These are phyloP conservation scores for Siderastrea radians DNA, from an alignment of 92 coral and sea anemone genomes.

Conservation along the genomic window DNA sequence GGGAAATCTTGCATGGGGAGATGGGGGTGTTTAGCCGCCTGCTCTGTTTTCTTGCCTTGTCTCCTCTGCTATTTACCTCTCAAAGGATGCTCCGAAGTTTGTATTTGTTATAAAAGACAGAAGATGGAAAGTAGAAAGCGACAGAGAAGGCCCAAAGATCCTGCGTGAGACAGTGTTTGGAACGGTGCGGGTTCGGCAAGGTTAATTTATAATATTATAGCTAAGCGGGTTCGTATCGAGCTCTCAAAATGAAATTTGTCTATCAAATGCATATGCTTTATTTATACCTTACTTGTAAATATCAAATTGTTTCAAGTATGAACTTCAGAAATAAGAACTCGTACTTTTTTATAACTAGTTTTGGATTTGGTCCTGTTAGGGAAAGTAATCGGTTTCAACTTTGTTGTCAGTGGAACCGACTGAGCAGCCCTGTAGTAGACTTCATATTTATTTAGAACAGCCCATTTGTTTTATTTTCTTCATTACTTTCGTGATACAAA, in stretches of 20 bases:
- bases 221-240: constrained; percentile 74
- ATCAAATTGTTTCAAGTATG: constrained; percentile 66
- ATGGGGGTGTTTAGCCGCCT: constrained; percentile 92
- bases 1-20: constrained; percentile 83
- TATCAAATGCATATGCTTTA: constrained; percentile 86
- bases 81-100: constrained; percentile 86
- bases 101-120: constrained; percentile 84
- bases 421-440: background rate
- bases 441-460: background rate
- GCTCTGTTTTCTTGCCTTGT: constrained; percentile 91
- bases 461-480: background rate
- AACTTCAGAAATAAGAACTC: background rate
- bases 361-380: background rate
- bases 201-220: constrained; percentile 81
- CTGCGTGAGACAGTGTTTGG: constrained; percentile 33
- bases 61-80: constrained; percentile 91
- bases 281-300: constrained; percentile 90
- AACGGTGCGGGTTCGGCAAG: constrained; percentile 4
- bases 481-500: background rate
- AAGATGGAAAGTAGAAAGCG: constrained; percentile 62
- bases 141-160: constrained; percentile 59
- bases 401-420: background rate
- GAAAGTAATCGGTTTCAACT: background rate
- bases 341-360: constrained; percentile 12
- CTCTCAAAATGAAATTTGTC: constrained; percentile 61